Evolutionary conservation across 2,113 vertebrate species (phyloP).

Genomic region (Gracilinanus agilis): DNA sequence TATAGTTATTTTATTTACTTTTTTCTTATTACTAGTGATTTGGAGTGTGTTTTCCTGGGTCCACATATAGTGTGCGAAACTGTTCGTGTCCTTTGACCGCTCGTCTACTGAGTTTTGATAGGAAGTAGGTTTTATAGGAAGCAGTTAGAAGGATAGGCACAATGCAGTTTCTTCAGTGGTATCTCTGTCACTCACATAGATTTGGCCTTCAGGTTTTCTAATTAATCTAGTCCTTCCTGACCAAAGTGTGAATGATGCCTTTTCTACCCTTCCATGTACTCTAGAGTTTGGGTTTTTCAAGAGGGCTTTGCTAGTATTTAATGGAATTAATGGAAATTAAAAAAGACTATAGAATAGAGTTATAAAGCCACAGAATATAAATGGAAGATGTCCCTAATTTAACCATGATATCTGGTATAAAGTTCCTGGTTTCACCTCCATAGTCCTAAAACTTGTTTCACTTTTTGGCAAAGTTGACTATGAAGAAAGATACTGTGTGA

Average conservation of each 20-base stretch:
- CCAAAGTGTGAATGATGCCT: background rate
- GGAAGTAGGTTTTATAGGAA: background rate
- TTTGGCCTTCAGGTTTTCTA: background rate
- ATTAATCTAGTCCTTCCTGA: background rate
- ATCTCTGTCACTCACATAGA: background rate
- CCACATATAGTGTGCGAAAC: background rate
- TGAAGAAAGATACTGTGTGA: background rate
- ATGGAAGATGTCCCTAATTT: background rate
- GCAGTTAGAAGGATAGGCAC: background rate
- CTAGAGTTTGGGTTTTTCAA: background rate
- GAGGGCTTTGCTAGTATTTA: background rate
- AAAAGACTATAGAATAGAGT: background rate
- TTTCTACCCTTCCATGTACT: background rate
- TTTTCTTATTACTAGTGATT: background rate
- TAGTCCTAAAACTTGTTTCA: background rate
- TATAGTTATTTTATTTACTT: background rate
- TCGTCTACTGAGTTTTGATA: background rate
- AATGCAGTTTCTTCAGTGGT: background rate
- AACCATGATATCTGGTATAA: background rate
- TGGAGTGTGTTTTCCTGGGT: background rate
- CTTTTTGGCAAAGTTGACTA: background rate
- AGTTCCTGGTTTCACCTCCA: background rate
- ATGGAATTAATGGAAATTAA: background rate
- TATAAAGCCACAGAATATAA: background rate
- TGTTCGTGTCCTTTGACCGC: background rate